Percentiles rank a stretch among this genome's conserved stretches.
These are phyloP conservation scores for Syngnathoides biaculeatus DNA, from an alignment of 2,113 vertebrate species.

Conservation along the genomic window DNA sequence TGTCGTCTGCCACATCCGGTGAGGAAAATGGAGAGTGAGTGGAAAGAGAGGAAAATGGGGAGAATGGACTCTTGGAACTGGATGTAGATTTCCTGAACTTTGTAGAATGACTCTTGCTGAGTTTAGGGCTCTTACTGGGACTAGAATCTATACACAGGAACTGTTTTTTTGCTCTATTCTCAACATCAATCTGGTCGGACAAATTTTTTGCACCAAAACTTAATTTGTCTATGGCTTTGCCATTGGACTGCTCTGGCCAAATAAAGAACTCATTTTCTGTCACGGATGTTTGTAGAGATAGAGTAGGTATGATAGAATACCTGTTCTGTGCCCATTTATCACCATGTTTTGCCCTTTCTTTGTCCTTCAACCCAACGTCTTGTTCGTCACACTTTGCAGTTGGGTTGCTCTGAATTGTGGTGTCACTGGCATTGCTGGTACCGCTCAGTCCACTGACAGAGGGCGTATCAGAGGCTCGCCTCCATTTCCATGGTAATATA, in stretches of 20 bases:
- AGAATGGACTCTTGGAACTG: conserved; percentile 56
- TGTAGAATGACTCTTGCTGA: conserved; percentile 17
- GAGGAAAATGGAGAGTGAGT: conserved; percentile 47
- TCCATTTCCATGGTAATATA: conserved; percentile 46
- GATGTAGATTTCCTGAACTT: conserved; percentile 45
- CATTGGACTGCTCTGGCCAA: conserved; percentile 23
- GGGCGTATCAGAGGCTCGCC: conserved; percentile 31
- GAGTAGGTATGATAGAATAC: conserved; percentile 25
- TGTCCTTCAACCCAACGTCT: neutral
- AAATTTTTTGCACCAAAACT: conserved; percentile 7
- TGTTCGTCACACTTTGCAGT: conserved; percentile 12
- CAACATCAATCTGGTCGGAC: conserved; percentile 24
- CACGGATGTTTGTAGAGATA: neutral
- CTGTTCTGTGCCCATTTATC: conserved; percentile 31
- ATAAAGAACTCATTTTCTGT: conserved; percentile 7
- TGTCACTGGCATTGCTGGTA: conserved; percentile 23
- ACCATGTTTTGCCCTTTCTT: conserved; percentile 1
- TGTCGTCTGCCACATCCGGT: conserved; percentile 53
- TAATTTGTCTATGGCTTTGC: conserved; percentile 4
- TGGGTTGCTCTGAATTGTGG: conserved; percentile 20
- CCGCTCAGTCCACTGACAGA: conserved; percentile 43
- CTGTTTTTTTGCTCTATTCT: conserved; percentile 16
- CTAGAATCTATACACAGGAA: conserved; percentile 36
- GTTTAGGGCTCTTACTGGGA: conserved; percentile 13
- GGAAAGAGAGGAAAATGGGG: conserved; percentile 53